These are phyloP conservation scores for Parnassius smintheus DNA, from an alignment of 2,888 invertebrate species.

Conservation along the genomic window DNA sequence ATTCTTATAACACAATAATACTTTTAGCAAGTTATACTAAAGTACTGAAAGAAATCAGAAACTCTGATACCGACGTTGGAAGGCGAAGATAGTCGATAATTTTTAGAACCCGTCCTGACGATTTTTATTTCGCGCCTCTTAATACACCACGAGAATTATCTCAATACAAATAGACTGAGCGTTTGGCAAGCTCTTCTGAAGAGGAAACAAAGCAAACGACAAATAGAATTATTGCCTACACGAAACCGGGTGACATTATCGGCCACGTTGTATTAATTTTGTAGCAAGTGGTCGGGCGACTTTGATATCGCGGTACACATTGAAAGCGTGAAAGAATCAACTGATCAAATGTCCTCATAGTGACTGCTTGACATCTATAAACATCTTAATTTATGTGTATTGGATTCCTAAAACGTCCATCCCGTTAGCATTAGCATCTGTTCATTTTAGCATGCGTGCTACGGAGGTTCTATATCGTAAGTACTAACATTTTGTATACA, in stretches of 20 bases:
- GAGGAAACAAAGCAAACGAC: constrained; percentile 57
- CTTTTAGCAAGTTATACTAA: too few relatives aligned
- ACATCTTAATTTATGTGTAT: constrained; percentile 13
- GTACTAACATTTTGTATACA: too few relatives aligned
- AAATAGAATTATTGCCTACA: constrained; percentile 53
- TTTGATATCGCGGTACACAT: constrained; percentile 16
- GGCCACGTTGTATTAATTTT: constrained; percentile 50
- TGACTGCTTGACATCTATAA: constrained; percentile 6
- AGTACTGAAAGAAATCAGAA: neutral
- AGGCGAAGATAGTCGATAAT: constrained; percentile 7
- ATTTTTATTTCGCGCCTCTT: constrained; percentile 24
- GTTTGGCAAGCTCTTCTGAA: constrained; percentile 52
- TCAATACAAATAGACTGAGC: constrained; percentile 49
- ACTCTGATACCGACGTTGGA: neutral
- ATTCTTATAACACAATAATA: too few relatives aligned
- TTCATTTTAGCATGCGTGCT: too few relatives aligned
- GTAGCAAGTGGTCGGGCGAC: constrained; percentile 42
- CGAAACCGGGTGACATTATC: constrained; percentile 44
- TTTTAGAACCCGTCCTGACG: neutral
- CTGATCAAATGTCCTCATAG: constrained; percentile 13
- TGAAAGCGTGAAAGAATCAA: constrained; percentile 18
- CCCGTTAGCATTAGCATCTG: too few relatives aligned
- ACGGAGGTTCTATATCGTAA: too few relatives aligned
- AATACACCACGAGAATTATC: constrained; percentile 29
- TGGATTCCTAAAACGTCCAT: constrained; percentile 1